phyloP scores from a whole-genome alignment of 2,888 invertebrate species.

The Tenthredo notha region DNA sequence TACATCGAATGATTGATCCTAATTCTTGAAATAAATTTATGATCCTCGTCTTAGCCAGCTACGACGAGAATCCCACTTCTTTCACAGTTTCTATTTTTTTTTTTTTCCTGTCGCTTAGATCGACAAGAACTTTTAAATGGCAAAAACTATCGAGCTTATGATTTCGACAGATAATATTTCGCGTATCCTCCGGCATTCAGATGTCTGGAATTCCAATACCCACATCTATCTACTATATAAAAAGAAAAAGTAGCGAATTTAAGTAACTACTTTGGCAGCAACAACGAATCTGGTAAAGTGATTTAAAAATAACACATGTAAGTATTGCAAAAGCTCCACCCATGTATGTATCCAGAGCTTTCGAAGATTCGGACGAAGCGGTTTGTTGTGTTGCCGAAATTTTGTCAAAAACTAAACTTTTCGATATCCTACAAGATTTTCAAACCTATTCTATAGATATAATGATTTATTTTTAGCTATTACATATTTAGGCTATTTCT shows the following conservation, averaged over 20 bases:
- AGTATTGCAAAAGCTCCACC: not conserved
- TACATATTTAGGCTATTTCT: not conserved
- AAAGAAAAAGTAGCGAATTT: not conserved
- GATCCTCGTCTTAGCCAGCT: no score
- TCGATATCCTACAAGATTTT: not conserved
- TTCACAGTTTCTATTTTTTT: not conserved
- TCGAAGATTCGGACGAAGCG: not conserved
- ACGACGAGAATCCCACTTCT: not conserved
- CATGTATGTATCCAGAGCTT: not conserved
- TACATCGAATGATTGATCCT: not conserved
- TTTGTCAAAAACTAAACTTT: not conserved
- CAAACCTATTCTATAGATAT: not conserved
- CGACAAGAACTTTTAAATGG: not conserved
- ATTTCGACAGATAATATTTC: not conserved
- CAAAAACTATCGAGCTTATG: not conserved
- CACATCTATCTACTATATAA: not conserved
- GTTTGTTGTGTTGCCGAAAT: not conserved
- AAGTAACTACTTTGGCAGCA: conserved; percentile 31
- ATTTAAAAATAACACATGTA: conserved; percentile 28
- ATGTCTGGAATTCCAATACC: not conserved
- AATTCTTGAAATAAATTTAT: not conserved
- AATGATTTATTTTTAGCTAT: not conserved
- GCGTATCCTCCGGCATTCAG: not conserved
- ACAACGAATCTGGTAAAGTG: conserved; percentile 15
- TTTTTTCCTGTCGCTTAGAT: not conserved